A percentile compares a stretch with the other conserved stretches of the same genome.
phyloP scores from a whole-genome alignment of 2,113 vertebrate species.

The Furnarius figulus region DNA sequence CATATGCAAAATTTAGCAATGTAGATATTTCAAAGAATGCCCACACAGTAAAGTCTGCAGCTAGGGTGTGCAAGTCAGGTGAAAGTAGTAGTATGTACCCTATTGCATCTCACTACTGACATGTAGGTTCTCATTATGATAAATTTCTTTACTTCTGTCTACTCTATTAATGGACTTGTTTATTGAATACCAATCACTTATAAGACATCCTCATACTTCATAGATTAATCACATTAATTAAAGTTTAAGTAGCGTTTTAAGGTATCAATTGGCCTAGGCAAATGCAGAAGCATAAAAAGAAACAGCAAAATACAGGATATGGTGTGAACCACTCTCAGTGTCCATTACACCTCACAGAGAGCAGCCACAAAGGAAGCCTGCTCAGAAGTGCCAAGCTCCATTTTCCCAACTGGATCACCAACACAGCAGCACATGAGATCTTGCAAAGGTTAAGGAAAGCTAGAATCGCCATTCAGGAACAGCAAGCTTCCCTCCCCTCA shows the following conservation, averaged over 20 bases:
- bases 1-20: neutral
- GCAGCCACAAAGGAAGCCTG: neutral
- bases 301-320: neutral
- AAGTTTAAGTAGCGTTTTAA: neutral
- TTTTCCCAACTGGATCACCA: neutral
- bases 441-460: neutral
- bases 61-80: neutral
- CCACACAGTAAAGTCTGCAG: neutral
- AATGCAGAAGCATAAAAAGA: neutral
- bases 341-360: neutral
- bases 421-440: neutral
- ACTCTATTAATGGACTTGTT: neutral
- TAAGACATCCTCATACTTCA: neutral
- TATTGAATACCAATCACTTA: neutral
- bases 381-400: neutral
- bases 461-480: neutral
- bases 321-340: neutral
- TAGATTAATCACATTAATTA: neutral
- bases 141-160: neutral
- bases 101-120: neutral
- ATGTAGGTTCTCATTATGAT: neutral
- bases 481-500: neutral
- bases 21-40: neutral
- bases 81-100: neutral
- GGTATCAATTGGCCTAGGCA: neutral